Evolutionary conservation across 2,888 invertebrate species (phyloP).

Genomic region (Drosophila nr. fundita): DNA sequence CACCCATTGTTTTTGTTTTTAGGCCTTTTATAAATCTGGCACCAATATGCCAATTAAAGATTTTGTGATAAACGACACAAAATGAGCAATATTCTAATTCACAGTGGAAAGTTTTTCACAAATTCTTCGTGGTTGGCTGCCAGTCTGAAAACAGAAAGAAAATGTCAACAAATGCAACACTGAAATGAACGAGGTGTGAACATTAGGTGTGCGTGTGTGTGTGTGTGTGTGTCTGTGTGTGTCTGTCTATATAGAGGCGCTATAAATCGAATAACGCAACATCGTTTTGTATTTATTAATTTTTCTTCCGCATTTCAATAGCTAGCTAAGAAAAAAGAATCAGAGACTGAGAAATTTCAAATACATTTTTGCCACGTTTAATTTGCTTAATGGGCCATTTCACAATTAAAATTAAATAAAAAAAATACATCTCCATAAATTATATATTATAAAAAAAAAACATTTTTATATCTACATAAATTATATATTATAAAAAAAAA

Average conservation of each 20-base stretch:
- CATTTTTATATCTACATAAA: slow-evolving; percentile 14
- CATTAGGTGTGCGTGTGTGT: neutral
- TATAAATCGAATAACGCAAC: slow-evolving; percentile 24
- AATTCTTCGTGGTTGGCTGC: slow-evolving; percentile 16
- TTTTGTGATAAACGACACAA: slow-evolving; percentile 17
- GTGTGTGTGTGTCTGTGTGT: slow-evolving; percentile 12
- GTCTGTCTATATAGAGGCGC: slow-evolving; percentile 14
- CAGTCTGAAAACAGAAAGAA: neutral
- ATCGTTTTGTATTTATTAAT: slow-evolving; percentile 17
- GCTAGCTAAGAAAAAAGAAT: slow-evolving; percentile 28
- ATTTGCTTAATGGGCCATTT: slow-evolving; percentile 51
- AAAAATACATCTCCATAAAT: slow-evolving; percentile 18
- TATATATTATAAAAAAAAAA: slow-evolving; percentile 14
- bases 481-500: slow-evolving; percentile 18
- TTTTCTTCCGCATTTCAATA: slow-evolving; percentile 53
- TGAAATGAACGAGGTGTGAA: slow-evolving; percentile 14
- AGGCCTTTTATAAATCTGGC: slow-evolving; percentile 59
- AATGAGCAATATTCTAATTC: slow-evolving; percentile 7
- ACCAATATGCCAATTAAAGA: slow-evolving; percentile 65
- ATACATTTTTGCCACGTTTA: slow-evolving; percentile 38
- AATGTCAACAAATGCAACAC: slow-evolving; percentile 11
- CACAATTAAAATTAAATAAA: slow-evolving; percentile 38
- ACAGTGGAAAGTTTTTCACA: slow-evolving; percentile 57
- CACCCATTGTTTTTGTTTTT: slow-evolving; percentile 13
- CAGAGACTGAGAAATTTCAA: slow-evolving; percentile 1